phyloP scores from a whole-genome alignment of 35 echinoderm and acorn worm species.

The Ophioderma brevispina region DNA sequence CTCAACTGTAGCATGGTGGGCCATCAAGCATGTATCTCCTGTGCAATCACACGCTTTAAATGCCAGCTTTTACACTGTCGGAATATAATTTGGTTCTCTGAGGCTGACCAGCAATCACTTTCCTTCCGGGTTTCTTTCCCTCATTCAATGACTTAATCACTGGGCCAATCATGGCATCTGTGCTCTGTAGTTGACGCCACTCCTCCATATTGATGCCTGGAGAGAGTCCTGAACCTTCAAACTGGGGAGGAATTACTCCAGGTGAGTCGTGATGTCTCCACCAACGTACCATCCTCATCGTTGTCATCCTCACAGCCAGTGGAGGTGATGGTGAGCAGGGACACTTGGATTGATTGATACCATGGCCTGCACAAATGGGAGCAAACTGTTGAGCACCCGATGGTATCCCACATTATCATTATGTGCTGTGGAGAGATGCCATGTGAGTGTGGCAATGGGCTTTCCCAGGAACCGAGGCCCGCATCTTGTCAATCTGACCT shows the following conservation, averaged over 20 bases:
- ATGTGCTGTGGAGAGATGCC: background rate
- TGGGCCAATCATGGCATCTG: background rate
- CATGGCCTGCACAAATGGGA: background rate
- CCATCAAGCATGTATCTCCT: background rate
- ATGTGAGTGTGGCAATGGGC: background rate
- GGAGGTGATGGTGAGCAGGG: background rate
- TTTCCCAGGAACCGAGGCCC: background rate
- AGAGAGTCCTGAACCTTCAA: background rate
- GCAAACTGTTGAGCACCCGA: background rate
- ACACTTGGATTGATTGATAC: background rate
- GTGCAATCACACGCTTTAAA: constrained; percentile 25
- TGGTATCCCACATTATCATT: background rate
- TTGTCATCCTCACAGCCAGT: background rate
- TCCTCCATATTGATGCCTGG: background rate
- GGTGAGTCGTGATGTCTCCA: background rate
- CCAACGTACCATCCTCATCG: background rate
- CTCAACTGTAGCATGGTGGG: constrained; percentile 26
- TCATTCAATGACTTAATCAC: background rate
- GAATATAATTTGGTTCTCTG: constrained; percentile 25
- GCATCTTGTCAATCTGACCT: background rate
- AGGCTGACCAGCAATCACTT: background rate
- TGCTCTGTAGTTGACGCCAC: background rate
- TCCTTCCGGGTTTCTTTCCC: constrained; percentile 1
- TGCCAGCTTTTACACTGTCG: constrained; percentile 32
- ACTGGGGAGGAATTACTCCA: background rate